These are phyloP conservation scores for Nephrotoma flavescens DNA, from an alignment of 2,888 invertebrate species.

Conservation along the genomic window DNA sequence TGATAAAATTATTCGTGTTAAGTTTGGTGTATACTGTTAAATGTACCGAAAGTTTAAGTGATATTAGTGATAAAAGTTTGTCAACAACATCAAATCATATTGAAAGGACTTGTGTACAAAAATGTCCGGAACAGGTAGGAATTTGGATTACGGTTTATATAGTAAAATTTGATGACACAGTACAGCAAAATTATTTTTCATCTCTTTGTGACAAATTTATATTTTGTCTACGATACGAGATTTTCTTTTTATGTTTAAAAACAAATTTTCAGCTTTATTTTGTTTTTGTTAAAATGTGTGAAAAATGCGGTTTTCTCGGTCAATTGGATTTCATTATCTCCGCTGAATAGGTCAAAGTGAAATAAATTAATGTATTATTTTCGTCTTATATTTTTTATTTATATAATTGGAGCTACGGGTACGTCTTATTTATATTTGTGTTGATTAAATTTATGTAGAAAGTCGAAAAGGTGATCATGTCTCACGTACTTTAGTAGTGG, in stretches of 20 bases:
- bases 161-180: neutral
- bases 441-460: too few species aligned
- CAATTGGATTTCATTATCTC: neutral
- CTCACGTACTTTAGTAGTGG: too few species aligned
- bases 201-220: neutral
- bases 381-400: neutral
- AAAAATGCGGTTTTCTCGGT: neutral
- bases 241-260: neutral
- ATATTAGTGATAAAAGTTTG: neutral
- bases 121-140: conserved; percentile 10
- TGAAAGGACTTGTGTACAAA: conserved; percentile 7
- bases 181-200: neutral
- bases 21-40: neutral
- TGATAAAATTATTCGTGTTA: neutral
- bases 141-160: neutral
- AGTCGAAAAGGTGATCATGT: too few species aligned
- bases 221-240: neutral
- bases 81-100: conserved; percentile 1
- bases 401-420: neutral
- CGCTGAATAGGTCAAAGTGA: neutral
- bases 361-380: neutral
- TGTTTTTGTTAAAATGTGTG: neutral
- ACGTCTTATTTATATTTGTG: too few species aligned
- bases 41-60: neutral
- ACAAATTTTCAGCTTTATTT: neutral